Evolutionary conservation across 2,888 invertebrate genomes (phyloP).

Genomic region (Ischnura elegans): DNA sequence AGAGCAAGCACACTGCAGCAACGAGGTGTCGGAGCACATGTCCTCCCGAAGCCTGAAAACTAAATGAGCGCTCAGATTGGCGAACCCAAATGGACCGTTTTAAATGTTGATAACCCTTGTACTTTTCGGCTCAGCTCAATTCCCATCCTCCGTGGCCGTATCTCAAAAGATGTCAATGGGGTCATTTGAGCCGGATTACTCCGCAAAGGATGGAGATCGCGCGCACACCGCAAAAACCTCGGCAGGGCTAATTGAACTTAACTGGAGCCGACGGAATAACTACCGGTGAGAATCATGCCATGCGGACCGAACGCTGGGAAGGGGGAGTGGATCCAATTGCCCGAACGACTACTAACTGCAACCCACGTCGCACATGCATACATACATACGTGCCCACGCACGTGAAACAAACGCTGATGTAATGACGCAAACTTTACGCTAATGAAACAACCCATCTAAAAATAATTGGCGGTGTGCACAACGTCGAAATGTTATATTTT

Average conservation of each 20-base stretch:
- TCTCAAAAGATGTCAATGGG: conserved; percentile 52
- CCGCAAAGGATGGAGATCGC: conserved; percentile 17
- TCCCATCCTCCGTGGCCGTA: background rate
- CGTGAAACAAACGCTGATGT: background rate
- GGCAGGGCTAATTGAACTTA: conserved; percentile 62
- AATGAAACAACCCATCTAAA: background rate
- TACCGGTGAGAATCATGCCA: conserved; percentile 25
- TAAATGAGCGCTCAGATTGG: background rate
- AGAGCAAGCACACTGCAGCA: background rate
- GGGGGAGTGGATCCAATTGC: background rate
- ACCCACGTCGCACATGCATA: background rate
- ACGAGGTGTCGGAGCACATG: background rate
- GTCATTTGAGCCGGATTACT: conserved; percentile 59
- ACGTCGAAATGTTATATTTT: background rate
- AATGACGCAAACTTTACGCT: background rate
- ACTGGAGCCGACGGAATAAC: conserved; percentile 56
- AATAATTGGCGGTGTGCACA: background rate
- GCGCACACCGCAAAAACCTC: conserved; percentile 49
- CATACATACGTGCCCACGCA: background rate
- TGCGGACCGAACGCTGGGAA: background rate
- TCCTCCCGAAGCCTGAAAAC: background rate
- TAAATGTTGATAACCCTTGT: conserved; percentile 60
- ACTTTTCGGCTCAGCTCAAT: conserved; percentile 13
- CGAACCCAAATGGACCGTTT: conserved; percentile 27
- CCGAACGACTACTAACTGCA: too few relatives aligned